Percentiles rank a stretch among this genome's conserved stretches.
These are phyloP conservation scores for Rhabditoides inermis DNA, from an alignment of 2,888 invertebrate species.

Conservation along the genomic window DNA sequence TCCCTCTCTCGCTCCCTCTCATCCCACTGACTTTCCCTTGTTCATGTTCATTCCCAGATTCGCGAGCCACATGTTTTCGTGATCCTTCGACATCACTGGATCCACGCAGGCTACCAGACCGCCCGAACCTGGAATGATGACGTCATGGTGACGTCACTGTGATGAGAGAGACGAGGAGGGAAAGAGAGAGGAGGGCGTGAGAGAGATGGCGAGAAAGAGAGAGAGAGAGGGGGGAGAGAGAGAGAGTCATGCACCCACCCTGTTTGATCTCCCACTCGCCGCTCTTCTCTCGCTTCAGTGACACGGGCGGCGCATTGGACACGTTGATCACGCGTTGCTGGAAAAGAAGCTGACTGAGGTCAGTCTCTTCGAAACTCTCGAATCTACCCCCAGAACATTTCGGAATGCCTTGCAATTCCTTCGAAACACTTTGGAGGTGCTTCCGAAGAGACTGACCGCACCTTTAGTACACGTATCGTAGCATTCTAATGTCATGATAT, in stretches of 20 bases:
- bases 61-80: conserved; percentile 51
- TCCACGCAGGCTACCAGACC: conserved; percentile 52
- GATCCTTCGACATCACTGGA: conserved; percentile 50
- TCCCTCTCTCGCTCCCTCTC: neutral
- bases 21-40: conserved; percentile 21
- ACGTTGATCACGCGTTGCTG: conserved; percentile 52
- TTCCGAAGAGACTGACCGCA: no score
- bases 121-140: conserved; percentile 41
- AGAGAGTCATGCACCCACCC: conserved; percentile 1
- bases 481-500: no score
- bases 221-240: no score
- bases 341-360: conserved; percentile 8
- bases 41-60: conserved; percentile 51
- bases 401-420: no score
- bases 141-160: no score
- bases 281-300: conserved; percentile 41
- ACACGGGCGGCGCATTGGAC: conserved; percentile 52
- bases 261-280: conserved; percentile 51
- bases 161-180: no score
- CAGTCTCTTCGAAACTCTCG: no score
- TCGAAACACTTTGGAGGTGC: no score
- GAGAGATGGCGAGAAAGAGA: no score
- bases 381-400: no score
- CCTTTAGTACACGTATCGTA: no score
- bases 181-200: no score